Percentiles rank a stretch among this genome's conserved stretches.
These are phyloP conservation scores for Ruditapes philippinarum DNA, from an alignment of 1,140 invertebrate genomes.

Conservation along the genomic window DNA sequence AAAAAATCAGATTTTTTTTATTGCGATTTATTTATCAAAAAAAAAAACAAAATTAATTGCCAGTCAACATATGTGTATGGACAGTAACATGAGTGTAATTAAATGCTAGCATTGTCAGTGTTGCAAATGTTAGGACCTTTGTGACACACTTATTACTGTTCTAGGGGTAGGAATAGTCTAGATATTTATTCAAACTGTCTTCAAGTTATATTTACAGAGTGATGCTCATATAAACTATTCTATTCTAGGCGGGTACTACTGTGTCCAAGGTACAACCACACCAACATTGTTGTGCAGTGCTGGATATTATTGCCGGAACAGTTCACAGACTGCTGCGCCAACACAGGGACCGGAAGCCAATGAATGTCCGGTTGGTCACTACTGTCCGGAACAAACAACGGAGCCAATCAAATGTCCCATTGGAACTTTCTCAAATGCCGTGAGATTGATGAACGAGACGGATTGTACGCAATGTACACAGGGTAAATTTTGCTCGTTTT, in stretches of 20 bases:
- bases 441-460: slow-evolving; percentile 78
- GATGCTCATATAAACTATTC: too few species aligned
- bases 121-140: too few species aligned
- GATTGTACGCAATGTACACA: slow-evolving; percentile 82
- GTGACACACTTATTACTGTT: too few species aligned
- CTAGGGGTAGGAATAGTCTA: too few species aligned
- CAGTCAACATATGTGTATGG: too few species aligned
- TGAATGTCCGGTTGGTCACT: slow-evolving; percentile 82
- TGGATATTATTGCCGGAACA: slow-evolving; percentile 82
- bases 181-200: too few species aligned
- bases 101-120: too few species aligned
- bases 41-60: too few species aligned
- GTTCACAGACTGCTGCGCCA: slow-evolving; percentile 80
- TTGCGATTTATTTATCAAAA: too few species aligned
- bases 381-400: slow-evolving; percentile 83
- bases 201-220: too few species aligned
- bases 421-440: slow-evolving; percentile 82
- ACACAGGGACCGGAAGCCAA: slow-evolving; percentile 76
- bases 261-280: slow-evolving; percentile 77
- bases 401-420: slow-evolving; percentile 82
- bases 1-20: too few species aligned
- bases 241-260: slow-evolving; percentile 85
- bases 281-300: slow-evolving; percentile 79
- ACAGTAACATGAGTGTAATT: too few species aligned
- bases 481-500: slow-evolving; percentile 76